Conservation (phyloP, 2,797 vertebrate genomes). For the Hyperoplus immaculatus region DNA sequence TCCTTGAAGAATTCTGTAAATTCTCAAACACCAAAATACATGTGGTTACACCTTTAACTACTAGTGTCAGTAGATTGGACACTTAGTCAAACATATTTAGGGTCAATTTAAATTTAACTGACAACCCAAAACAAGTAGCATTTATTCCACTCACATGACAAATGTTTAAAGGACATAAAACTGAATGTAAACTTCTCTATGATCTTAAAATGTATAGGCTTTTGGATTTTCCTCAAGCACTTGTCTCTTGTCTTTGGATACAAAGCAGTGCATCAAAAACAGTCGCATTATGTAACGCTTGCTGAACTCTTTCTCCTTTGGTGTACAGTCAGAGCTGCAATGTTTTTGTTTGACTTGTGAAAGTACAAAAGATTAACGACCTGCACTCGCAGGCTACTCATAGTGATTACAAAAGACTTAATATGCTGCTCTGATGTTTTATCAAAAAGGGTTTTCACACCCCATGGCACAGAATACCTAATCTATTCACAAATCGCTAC, state of each 20-base stretch:
- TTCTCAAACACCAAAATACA: too few species aligned
- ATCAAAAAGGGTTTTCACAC: neutral
- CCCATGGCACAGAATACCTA: too few species aligned
- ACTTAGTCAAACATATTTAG: neutral
- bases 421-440: neutral
- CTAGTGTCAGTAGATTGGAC: neutral
- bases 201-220: neutral
- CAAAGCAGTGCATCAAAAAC: conserved; percentile 6
- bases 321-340: conserved; percentile 14
- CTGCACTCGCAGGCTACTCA: neutral
- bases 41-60: too few species aligned
- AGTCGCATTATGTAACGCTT: conserved; percentile 34
- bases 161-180: neutral
- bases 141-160: neutral
- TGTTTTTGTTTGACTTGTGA: conserved; percentile 26
- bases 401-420: neutral
- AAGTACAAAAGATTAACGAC: conserved; percentile 19
- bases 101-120: neutral
- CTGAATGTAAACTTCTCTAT: neutral
- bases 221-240: neutral
- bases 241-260: neutral
- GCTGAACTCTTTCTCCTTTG: conserved; percentile 18
- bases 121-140: neutral
- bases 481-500: too few species aligned
- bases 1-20: too few species aligned